A percentile compares a stretch with the other conserved stretches of the same genome.
Conservation (phyloP, 1,140 invertebrate species). For the Anastatus disparis region DNA sequence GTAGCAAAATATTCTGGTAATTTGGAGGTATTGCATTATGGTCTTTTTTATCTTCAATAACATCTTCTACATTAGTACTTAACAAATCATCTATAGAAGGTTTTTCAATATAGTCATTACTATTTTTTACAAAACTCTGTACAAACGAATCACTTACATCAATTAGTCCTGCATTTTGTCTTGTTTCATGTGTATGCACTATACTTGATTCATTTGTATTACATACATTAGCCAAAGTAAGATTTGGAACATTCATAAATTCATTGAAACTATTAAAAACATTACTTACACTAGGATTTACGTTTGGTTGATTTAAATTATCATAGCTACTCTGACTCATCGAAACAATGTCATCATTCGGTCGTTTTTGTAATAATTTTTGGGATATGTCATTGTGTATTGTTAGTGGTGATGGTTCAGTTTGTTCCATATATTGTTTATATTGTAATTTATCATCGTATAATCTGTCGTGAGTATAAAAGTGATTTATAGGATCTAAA, state of each 20-base stretch:
- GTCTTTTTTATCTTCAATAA: constrained; percentile 18
- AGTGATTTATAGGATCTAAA: constrained; percentile 54
- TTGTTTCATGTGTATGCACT: not conserved
- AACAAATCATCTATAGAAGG: constrained; percentile 32
- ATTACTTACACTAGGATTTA: constrained; percentile 69
- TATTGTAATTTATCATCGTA: constrained; percentile 46
- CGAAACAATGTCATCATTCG: constrained; percentile 51
- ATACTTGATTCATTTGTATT: not conserved
- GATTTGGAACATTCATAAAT: constrained; percentile 67
- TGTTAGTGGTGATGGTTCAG: constrained; percentile 46
- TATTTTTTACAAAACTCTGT: constrained; percentile 1
- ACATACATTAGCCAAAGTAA: constrained; percentile 49
- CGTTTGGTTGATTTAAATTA: constrained; percentile 59
- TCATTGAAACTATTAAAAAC: constrained; percentile 75
- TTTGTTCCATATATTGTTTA: constrained; percentile 47
- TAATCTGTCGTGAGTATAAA: constrained; percentile 47
- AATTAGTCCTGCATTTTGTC: not conserved
- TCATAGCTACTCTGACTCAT: constrained; percentile 59
- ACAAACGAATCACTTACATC: constrained; percentile 17
- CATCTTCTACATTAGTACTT: not conserved
- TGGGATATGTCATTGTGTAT: constrained; percentile 56
- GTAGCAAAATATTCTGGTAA: constrained; percentile 58
- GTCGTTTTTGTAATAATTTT: constrained; percentile 54
- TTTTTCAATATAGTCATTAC: not conserved
- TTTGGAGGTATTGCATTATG: constrained; percentile 40